A percentile compares a stretch with the other conserved stretches of the same genome.
Conservation (phyloP, 1,140 invertebrate species). For the Yoshiicerus persimilis region DNA sequence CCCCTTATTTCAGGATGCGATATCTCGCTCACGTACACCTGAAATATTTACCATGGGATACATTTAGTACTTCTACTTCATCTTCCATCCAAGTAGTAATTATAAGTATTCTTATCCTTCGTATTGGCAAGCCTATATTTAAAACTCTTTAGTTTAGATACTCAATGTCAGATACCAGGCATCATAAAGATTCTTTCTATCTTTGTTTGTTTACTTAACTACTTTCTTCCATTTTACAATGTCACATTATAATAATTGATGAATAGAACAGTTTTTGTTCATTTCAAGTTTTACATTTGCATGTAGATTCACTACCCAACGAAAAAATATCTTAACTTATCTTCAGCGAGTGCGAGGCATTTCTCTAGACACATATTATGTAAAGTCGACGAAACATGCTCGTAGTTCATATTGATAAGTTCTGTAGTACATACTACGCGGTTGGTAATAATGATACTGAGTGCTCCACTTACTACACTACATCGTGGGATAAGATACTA, state of each 20-base stretch:
- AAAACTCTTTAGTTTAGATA: neutral
- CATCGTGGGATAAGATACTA: too few species aligned
- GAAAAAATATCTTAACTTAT: neutral
- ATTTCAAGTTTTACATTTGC: neutral
- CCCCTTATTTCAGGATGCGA: constrained; percentile 81
- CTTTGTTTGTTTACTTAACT: neutral
- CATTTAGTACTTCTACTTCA: neutral
- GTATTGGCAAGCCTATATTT: neutral
- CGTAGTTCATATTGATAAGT: too few species aligned
- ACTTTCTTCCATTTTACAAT: neutral
- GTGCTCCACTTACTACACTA: too few species aligned
- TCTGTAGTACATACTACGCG: too few species aligned
- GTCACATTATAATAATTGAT: constrained; percentile 7
- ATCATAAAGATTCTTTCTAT: neutral
- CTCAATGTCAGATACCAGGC: too few species aligned
- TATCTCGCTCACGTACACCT: constrained; percentile 89
- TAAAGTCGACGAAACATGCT: too few species aligned
- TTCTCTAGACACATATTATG: too few species aligned
- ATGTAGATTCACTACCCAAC: neutral
- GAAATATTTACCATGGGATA: constrained; percentile 47
- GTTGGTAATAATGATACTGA: too few species aligned
- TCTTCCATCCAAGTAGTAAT: too few species aligned
- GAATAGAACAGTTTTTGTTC: neutral
- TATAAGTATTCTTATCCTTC: too few species aligned
- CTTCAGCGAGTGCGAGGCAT: too few species aligned